Conservation (phyloP, 2,888 invertebrate species). For the Xestia c-nigrum region DNA sequence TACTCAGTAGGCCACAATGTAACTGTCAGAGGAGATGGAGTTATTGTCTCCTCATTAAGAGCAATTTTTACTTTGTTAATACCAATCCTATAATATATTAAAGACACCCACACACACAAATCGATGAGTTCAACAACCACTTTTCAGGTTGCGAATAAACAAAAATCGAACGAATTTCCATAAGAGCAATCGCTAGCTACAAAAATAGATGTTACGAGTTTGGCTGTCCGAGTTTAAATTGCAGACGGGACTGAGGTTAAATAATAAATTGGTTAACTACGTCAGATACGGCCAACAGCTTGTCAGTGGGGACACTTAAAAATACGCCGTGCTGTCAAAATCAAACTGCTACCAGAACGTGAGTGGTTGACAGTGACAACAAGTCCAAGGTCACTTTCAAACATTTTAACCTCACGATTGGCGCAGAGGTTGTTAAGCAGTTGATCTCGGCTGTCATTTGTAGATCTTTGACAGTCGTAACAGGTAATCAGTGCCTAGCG, state of each 20-base stretch:
- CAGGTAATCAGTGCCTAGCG: no score
- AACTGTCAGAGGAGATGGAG: no score
- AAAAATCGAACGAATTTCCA: background rate
- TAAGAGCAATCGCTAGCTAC: background rate
- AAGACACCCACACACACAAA: no score
- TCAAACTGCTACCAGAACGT: background rate
- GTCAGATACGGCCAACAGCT: background rate
- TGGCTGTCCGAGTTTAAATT: background rate
- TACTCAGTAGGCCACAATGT: no score
- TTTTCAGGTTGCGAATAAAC: background rate
- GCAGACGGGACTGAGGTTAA: background rate
- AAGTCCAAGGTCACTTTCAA: background rate
- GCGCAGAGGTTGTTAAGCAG: no score
- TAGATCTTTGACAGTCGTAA: no score
- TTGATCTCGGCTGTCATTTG: no score
- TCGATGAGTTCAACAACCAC: background rate
- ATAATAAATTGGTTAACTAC: constrained; percentile 44
- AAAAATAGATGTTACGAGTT: background rate
- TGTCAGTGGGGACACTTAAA: background rate
- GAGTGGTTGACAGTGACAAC: background rate
- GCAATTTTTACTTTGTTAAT: no score
- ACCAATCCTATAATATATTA: no score
- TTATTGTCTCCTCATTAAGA: no score
- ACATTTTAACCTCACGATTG: no score
- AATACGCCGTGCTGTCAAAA: background rate